These are phyloP conservation scores for Drosophila kambysellisi DNA, from an alignment of 2,888 invertebrate genomes.

Conservation along the genomic window DNA sequence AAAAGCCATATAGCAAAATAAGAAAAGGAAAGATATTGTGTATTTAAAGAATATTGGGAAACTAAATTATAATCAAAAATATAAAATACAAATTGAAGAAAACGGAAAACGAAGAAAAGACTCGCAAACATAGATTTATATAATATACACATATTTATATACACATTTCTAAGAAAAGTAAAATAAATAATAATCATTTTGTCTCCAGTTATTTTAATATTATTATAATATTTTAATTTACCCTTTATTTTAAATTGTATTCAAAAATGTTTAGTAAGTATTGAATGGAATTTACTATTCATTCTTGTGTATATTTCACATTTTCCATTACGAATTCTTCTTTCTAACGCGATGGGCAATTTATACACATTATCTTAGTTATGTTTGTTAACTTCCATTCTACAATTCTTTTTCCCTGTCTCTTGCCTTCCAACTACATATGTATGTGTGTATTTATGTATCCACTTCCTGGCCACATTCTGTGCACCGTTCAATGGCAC, in stretches of 20 bases:
- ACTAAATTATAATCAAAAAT: not conserved
- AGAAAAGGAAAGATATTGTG: not conserved
- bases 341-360: constrained; percentile 5
- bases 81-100: not conserved
- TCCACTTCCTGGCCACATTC: constrained; percentile 65
- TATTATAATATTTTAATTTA: not conserved
- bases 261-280: constrained; percentile 7
- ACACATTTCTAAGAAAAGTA: not conserved
- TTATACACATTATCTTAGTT: constrained; percentile 14
- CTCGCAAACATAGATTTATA: no score
- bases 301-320: constrained; percentile 7
- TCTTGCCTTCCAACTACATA: not conserved
- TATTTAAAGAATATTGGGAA: not conserved
- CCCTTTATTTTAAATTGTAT: not conserved
- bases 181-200: not conserved
- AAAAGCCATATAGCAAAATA: not conserved
- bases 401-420: constrained; percentile 15
- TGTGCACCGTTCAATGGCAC: constrained; percentile 75
- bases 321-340: not conserved
- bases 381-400: constrained; percentile 36
- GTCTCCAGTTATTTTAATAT: no score
- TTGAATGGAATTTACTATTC: constrained; percentile 14
- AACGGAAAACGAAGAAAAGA: not conserved
- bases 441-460: constrained; percentile 28
- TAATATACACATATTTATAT: not conserved